Evolutionary conservation across 2,888 invertebrate species (phyloP), one percentile per base, ranked within the genome.

Genomic region (Macaria notata): DNA sequence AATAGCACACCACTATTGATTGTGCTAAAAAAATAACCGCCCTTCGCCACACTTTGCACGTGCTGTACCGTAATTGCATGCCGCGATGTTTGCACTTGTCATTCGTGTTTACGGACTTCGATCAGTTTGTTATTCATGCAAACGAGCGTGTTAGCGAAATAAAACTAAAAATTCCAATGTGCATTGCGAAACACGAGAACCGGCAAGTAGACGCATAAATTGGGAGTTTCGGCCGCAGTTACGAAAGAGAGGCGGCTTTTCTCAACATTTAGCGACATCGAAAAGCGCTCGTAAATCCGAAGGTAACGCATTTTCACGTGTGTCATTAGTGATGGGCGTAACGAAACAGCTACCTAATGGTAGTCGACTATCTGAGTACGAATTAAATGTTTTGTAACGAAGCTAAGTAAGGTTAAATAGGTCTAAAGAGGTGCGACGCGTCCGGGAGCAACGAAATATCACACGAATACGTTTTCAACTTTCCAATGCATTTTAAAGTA

Each of bases 401-500:
- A 50, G 43, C 52, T 29, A 31, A 51, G 46, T 57, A 36, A 3
- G 31, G 0, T 41, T n/a, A 41, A 8, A 41, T 46, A 44, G 52
- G 43, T 46, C 3, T 36, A 1, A 4, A 8, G 39, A 55, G 38
- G 52, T 45, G 44, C 47, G 39, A 44, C 43, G 38, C 49, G 43
- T 39, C 30, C 54, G 51, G 51, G 56, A 55, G 58, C 70, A 54
- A 68, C 72, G 75, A 77, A 81, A 79, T 81, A 82, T 78, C 76
- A 78, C 70, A 76, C 72, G 79, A 79, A 78, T 75, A 79, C 76
- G 76, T 81, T 88, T 88, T 84, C 85, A 79, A 89, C 89, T 90
- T 90, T 91, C 90, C 83, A 90, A 90, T 88, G 88, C 86, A 87
- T 89, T 89, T 89, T 80, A 82, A 84, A 81, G 87, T 85, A 83